Evolutionary conservation across 1,140 invertebrate genomes (phyloP), one percentile per base, ranked within the genome.

Genomic region (Microplitis demolitor): DNA sequence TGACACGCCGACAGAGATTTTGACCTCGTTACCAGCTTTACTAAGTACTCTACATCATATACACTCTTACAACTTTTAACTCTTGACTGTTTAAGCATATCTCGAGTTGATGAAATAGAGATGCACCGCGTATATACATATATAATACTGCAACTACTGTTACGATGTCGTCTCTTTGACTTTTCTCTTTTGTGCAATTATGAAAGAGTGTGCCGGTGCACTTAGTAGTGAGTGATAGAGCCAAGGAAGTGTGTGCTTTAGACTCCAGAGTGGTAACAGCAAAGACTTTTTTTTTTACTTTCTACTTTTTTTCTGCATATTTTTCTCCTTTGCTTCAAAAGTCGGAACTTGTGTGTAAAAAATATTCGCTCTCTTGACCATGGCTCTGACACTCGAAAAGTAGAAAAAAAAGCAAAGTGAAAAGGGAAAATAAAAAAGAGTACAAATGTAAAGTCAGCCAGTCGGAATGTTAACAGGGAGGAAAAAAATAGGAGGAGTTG

Each of bases 171-270:
- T 58, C 63, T 45, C 63, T 67, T 72, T 72, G 64, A 72, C 71
- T 72, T 45, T 45, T 50, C 16, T 67, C 71, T 72, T 72, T 51
- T 64, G 64, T 72, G 71, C 71, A 67, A 72, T 72, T 58, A 72
- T 54, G 34, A 34, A 39, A 60, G 56, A 69, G 56, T 39, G 14
- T 66, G 33, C 37, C 39, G 39, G 39, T 45, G 64, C 50, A 56
- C 51, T 68, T 37, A 31, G 33, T 24, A 11, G 34, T 31, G 56
- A 45, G 39, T 45, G 39, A 45, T 45, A 45, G 39, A 45, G 6
- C 11, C 16, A 56, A 69, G 56, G 50, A 16, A 58, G 53, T 37
- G 16, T 35, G 51, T 39, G 64, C 16, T 58, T 39, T 24, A 35
- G 34, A 35, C 13, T 35, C 11, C n/a, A 31, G 3, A 31, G 34